A percentile compares a stretch with the other conserved stretches of the same genome.
Evolutionary conservation across 1,140 invertebrate species (phyloP).

Genomic region (Dreissena polymorpha): DNA sequence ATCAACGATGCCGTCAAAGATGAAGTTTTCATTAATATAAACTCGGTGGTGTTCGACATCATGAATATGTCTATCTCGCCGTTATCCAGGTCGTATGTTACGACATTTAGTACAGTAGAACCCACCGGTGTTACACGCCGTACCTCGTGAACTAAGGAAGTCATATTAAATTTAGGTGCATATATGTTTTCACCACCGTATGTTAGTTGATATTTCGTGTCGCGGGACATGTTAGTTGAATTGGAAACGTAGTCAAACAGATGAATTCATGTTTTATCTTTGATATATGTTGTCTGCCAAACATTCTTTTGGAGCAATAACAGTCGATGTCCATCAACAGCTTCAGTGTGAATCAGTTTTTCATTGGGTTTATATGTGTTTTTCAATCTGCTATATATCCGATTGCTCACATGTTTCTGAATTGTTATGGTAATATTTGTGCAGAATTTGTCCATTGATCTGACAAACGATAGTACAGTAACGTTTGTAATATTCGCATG

Average conservation of each 20-base stretch:
- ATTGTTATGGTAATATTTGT: conserved; percentile 12
- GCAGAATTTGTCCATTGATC: background rate
- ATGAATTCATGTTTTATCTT: conserved; percentile 32
- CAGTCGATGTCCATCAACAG: conserved; percentile 23
- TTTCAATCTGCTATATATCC: conserved; percentile 44
- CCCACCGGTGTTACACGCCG: background rate
- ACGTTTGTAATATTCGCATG: conserved; percentile 23
- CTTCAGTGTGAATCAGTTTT: conserved; percentile 10
- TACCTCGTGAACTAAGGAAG: background rate
- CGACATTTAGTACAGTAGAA: background rate
- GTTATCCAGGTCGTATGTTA: conserved; percentile 26
- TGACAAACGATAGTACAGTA: background rate
- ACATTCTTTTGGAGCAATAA: conserved; percentile 53
- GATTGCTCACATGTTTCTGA: conserved; percentile 1
- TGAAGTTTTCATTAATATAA: background rate
- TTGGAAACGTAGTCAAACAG: conserved; percentile 39
- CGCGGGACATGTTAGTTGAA: background rate
- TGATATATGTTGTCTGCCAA: conserved; percentile 52
- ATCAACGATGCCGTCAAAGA: background rate
- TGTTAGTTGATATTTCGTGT: conserved; percentile 2
- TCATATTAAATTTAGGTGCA: conserved; percentile 20
- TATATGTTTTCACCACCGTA: conserved; percentile 24
- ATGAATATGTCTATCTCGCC: background rate
- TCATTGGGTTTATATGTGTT: conserved; percentile 38
- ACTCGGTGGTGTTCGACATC: background rate